A percentile compares a stretch with the other conserved stretches of the same genome.
These are phyloP conservation scores for Aviceda subcristata DNA, from an alignment of 2,113 vertebrate genomes.

Conservation along the genomic window DNA sequence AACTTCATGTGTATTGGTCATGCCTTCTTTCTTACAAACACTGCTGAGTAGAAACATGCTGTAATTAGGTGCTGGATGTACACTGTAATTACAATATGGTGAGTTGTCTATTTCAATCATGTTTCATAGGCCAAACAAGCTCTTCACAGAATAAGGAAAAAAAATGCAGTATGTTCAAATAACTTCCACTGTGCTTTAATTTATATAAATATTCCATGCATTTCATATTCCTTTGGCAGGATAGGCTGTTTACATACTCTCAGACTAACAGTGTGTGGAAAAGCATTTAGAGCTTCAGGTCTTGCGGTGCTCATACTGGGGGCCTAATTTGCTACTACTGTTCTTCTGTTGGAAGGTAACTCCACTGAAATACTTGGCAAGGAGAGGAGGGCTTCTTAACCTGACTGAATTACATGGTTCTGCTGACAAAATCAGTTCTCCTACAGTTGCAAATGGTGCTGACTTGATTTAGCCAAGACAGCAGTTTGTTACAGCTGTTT, in stretches of 20 bases:
- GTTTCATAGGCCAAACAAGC: not conserved
- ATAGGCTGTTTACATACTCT: not conserved
- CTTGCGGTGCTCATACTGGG: not conserved
- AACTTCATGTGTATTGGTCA: not conserved
- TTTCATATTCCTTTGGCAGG: not conserved
- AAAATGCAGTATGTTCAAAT: not conserved
- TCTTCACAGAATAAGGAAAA: not conserved
- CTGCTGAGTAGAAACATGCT: not conserved
- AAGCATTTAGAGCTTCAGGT: not conserved
- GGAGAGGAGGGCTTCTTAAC: not conserved
- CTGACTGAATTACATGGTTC: rapidly evolving
- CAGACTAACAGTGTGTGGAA: not conserved
- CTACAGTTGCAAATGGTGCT: not conserved
- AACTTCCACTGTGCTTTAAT: not conserved
- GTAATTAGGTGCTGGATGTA: not conserved
- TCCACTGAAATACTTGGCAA: not conserved
- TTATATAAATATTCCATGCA: not conserved
- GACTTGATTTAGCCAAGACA: not conserved
- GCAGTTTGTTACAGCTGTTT: not conserved
- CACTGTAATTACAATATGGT: not conserved
- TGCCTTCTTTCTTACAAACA: not conserved
- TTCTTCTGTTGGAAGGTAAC: not conserved
- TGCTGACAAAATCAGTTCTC: not conserved
- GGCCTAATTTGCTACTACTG: too few relatives aligned
- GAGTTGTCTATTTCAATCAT: not conserved